Evolutionary conservation across 2,113 vertebrate genomes (phyloP).

Genomic region (Varanus salvator): DNA sequence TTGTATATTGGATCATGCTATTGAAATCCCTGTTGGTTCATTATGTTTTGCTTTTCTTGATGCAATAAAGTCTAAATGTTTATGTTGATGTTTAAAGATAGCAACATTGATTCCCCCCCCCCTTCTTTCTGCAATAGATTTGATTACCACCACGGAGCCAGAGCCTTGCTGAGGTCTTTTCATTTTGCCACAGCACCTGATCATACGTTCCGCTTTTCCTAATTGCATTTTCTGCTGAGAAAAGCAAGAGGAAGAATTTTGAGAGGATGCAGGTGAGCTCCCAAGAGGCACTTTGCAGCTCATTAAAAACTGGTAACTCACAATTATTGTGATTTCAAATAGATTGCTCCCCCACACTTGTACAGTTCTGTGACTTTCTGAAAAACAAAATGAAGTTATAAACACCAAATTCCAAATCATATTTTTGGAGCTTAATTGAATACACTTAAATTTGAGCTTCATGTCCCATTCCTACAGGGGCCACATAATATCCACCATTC

Average conservation of each 20-base stretch:
- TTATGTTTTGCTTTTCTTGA: constrained; percentile 57
- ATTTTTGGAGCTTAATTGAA: constrained; percentile 32
- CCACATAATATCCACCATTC: constrained; percentile 4
- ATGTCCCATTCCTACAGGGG: neutral
- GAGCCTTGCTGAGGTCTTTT: constrained; percentile 61
- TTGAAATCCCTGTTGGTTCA: constrained; percentile 60
- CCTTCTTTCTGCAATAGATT: constrained; percentile 62
- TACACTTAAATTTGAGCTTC: constrained; percentile 45
- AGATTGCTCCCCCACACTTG: neutral
- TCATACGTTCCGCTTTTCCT: constrained; percentile 54
- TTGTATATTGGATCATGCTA: constrained; percentile 52
- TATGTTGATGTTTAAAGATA: constrained; percentile 75
- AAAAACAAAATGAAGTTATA: constrained; percentile 55
- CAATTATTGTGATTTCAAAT: constrained; percentile 51
- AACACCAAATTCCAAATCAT: constrained; percentile 40
- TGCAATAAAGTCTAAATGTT: constrained; percentile 73
- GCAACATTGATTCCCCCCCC: constrained; percentile 65
- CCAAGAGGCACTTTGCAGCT: constrained; percentile 47
- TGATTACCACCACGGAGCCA: constrained; percentile 69
- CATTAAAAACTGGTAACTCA: constrained; percentile 41
- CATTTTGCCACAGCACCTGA: constrained; percentile 62
- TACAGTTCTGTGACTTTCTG: constrained; percentile 19
- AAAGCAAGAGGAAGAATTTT: constrained; percentile 38
- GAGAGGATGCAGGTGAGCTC: constrained; percentile 60
- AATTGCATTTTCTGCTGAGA: constrained; percentile 72